Conservation (phyloP, 2,888 invertebrate species). For the Microplitis manilae region DNA sequence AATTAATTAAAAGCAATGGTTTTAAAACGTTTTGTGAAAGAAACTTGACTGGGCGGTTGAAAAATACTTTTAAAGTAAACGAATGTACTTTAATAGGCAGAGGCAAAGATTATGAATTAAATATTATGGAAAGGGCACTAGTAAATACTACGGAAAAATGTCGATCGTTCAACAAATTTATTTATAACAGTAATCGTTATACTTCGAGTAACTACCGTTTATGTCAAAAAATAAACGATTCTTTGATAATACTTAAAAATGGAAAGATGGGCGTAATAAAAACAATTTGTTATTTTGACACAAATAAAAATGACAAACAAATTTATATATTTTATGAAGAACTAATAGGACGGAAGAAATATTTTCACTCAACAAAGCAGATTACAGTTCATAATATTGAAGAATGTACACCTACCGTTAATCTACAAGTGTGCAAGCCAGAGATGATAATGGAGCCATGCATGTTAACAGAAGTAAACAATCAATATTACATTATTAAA, state of each 20-base stretch:
- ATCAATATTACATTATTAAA: constrained; percentile 1
- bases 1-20: constrained; percentile 16
- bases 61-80: background rate
- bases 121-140: background rate
- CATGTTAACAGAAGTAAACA: background rate
- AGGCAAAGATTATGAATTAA: background rate
- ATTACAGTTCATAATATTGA: constrained; percentile 1
- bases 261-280: background rate
- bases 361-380: background rate
- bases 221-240: constrained; percentile 5
- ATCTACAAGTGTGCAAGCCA: background rate
- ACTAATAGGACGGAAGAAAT: background rate
- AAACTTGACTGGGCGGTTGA: background rate
- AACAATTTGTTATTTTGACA: background rate
- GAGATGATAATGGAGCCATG: background rate
- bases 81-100: background rate
- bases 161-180: constrained; percentile 6
- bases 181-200: constrained; percentile 8
- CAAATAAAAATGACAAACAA: background rate
- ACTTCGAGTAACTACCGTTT: background rate
- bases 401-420: background rate
- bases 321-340: constrained; percentile 7
- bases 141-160: background rate
- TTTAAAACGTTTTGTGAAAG: constrained; percentile 37
- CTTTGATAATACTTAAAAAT: background rate